Evolutionary conservation across 2,888 invertebrate genomes (phyloP).

Genomic region (Callimorpha dominula): DNA sequence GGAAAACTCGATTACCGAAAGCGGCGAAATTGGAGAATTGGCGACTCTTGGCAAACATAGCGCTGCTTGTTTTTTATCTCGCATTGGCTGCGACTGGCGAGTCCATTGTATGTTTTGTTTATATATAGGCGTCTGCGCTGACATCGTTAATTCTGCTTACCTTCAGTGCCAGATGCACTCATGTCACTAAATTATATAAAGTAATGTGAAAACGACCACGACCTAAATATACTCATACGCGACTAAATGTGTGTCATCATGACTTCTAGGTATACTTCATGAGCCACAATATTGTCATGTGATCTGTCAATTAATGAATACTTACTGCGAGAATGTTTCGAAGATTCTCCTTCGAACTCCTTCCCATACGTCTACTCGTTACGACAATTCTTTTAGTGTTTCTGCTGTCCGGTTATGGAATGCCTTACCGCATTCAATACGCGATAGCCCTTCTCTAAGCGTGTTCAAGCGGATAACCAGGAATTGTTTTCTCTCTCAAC

Average conservation of each 20-base stretch:
- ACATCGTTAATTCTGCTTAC: conserved; percentile 4
- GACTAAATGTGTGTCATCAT: not conserved
- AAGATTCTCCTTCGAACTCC: too few species aligned
- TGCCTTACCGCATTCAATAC: too few species aligned
- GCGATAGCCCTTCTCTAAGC: too few species aligned
- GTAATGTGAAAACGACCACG: not conserved
- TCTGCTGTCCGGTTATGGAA: too few species aligned
- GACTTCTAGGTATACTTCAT: not conserved
- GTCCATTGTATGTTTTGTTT: conserved; percentile 4
- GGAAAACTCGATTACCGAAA: not conserved
- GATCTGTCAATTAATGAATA: not conserved
- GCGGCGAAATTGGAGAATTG: not conserved
- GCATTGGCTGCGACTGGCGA: not conserved
- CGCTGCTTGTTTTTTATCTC: not conserved
- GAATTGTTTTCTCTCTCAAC: too few species aligned
- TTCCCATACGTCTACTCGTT: too few species aligned
- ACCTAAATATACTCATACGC: not conserved
- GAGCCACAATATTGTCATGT: too few species aligned
- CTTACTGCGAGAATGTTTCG: not conserved
- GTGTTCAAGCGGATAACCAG: too few species aligned
- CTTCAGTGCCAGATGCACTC: not conserved
- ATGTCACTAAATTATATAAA: not conserved
- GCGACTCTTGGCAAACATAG: conserved; percentile 1
- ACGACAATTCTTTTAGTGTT: too few species aligned
- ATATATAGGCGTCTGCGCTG: not conserved